Base-by-base conservation (phyloP, 2,113 vertebrate species). In the Plestiodon gilberti region DNA sequence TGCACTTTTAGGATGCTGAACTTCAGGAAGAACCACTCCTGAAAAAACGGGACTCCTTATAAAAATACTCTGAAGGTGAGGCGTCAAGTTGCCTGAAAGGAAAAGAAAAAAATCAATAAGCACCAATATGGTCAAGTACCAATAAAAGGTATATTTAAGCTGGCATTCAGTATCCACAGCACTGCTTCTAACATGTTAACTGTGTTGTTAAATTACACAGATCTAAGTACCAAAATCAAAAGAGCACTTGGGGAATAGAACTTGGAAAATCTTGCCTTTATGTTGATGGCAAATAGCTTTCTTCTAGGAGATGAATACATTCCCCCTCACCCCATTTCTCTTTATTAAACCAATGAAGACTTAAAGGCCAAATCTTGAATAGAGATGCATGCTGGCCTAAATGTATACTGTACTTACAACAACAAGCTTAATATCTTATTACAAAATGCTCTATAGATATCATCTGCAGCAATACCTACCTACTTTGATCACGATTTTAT, bases 401-500 rank as follows among this genome's bases (percentile, higher is more conserved):
- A 33, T 33, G 20, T 28, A 22, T 23, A 73, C 14, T 28, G 20
- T 23, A 73, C 14, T 57, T 33, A 81, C 18, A 11, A 7, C 23
- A 70, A 81, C 59, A 10, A 25, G 75, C 8, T 33, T 48, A 71
- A 78, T 18, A 7, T 30, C 1, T 57, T 78, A 85, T 5, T 59
- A 43, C 15, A 57, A 18, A 57, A 11, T 30, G 55, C 25, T 86
- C 33, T 57, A 17, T 35, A 73, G 73, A 43, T 78, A 74, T 35
- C 8, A 67, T 62, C 64, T 17, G 43, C 55, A 90, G n/a, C 78
- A 90, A 84, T 93, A 95, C 94, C 88, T 89, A 96, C 95, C 96
- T 90, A 96, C 95, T 96, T 96, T 95, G 87, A 92, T 94, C 87
- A 96, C 93, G 73, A 96, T 96, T 93, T 96, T 96, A 86, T 96